Evolutionary conservation across 2,797 vertebrate species (phyloP).

Genomic region (Fistularia commersonii): DNA sequence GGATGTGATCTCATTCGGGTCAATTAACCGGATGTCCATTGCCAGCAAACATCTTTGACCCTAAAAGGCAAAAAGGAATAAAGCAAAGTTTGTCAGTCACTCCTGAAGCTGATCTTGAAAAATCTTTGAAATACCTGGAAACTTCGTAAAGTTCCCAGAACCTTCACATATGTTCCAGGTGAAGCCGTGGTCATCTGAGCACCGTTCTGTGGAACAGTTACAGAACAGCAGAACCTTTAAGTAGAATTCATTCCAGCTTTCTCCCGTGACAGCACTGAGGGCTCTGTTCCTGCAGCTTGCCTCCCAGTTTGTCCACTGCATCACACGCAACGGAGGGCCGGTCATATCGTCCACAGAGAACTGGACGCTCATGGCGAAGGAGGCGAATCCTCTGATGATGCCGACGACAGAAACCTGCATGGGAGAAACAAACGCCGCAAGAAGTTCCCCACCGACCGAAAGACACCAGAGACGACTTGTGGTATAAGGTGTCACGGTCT

Average conservation of each 20-base stretch:
- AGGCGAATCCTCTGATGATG: slow-evolving; percentile 32
- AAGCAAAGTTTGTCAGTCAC: background rate
- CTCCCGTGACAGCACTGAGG: too few relatives aligned
- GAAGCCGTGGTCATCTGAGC: accelerated
- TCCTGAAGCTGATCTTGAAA: background rate
- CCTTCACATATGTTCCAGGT: slow-evolving; percentile 52
- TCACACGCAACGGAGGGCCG: slow-evolving; percentile 47
- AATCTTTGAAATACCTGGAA: slow-evolving; percentile 15
- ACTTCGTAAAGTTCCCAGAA: slow-evolving; percentile 35
- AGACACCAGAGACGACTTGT: too few relatives aligned
- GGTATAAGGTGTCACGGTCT: too few relatives aligned
- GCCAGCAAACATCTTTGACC: slow-evolving; percentile 42
- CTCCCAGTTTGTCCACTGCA: slow-evolving; percentile 56
- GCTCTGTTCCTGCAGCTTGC: slow-evolving; percentile 24
- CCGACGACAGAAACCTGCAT: slow-evolving; percentile 61
- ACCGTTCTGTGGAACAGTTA: slow-evolving; percentile 13
- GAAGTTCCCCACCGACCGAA: too few relatives aligned
- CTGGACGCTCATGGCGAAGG: slow-evolving; percentile 27
- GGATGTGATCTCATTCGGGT: slow-evolving; percentile 63
- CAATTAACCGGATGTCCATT: slow-evolving; percentile 27
- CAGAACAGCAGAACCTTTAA: too few relatives aligned
- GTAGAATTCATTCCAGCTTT: too few relatives aligned
- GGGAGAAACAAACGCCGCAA: background rate
- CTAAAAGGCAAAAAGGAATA: slow-evolving; percentile 9
- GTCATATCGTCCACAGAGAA: slow-evolving; percentile 70